phyloP scores from a whole-genome alignment of 2,888 invertebrate species.

The Sinelater perroti region DNA sequence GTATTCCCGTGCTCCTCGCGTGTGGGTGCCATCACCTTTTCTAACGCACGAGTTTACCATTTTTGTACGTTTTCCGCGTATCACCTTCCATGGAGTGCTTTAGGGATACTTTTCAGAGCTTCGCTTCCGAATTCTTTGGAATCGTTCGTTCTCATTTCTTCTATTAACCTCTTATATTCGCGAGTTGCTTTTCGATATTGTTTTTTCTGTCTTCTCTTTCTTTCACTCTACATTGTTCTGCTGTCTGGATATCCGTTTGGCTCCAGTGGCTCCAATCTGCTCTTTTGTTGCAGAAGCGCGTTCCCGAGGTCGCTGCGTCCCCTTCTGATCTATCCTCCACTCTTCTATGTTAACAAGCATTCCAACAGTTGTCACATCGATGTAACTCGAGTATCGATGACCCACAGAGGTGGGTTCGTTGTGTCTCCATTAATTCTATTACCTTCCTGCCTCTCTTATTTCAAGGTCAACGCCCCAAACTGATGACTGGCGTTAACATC shows the following conservation, averaged over 20 bases:
- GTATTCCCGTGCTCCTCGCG: neutral
- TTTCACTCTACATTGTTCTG: too few species aligned
- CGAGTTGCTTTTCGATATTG: neutral
- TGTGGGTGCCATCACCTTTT: constrained; percentile 2
- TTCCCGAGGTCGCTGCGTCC: neutral
- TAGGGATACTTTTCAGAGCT: constrained; percentile 22
- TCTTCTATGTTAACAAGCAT: neutral
- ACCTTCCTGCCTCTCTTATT: too few species aligned
- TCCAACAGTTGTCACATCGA: neutral
- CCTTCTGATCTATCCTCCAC: neutral
- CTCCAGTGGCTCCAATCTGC: too few species aligned
- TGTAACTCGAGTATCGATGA: neutral
- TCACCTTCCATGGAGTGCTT: constrained; percentile 24
- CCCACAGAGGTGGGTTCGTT: neutral
- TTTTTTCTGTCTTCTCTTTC: too few species aligned
- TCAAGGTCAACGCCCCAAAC: too few species aligned
- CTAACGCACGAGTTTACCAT: neutral
- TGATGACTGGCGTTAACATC: too few species aligned
- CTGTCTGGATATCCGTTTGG: too few species aligned
- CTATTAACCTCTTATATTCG: neutral
- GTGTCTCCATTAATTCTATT: neutral
- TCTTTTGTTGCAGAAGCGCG: constrained; percentile 1
- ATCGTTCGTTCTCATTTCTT: constrained; percentile 1
- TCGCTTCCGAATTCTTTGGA: constrained; percentile 22
- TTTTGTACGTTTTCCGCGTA: too few species aligned